phyloP scores from a whole-genome alignment of 2,797 vertebrate genomes.

The Squalus acanthias region DNA sequence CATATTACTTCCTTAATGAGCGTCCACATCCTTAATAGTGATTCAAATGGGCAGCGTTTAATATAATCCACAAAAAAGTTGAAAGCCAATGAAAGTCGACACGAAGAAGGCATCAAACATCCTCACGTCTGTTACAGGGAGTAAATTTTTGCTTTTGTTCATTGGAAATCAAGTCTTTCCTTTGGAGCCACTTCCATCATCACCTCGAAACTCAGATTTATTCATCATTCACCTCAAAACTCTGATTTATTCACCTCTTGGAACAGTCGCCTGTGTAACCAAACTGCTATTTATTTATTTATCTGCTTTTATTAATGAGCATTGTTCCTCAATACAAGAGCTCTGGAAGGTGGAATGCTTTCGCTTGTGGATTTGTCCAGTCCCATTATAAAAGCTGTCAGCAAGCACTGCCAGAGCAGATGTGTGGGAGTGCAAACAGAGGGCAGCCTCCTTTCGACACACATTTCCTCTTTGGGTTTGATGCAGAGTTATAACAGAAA shows the following conservation, averaged over 20 bases:
- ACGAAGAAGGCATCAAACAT: not conserved
- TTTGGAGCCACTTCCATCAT: not conserved
- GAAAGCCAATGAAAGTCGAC: not conserved
- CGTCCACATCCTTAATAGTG: not conserved
- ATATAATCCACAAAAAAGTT: not conserved
- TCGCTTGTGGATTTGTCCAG: not conserved
- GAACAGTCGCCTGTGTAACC: not conserved
- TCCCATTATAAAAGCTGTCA: not conserved
- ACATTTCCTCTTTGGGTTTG: not conserved
- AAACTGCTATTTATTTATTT: not conserved
- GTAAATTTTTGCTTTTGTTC: not conserved
- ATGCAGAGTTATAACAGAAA: not conserved
- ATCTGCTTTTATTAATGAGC: not conserved
- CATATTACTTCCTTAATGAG: not conserved
- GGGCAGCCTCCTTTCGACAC: not conserved
- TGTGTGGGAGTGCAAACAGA: not conserved
- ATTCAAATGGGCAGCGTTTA: not conserved
- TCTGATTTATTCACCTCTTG: not conserved
- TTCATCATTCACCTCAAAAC: not conserved
- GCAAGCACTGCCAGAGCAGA: not conserved
- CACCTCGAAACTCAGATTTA: not conserved
- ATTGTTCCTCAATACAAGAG: not conserved
- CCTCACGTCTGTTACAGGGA: not conserved
- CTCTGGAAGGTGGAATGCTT: not conserved
- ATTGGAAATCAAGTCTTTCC: not conserved